Percentiles rank a stretch among this genome's conserved stretches.
These are phyloP conservation scores for Mionectes macconnelli DNA, from an alignment of 2,113 vertebrate species.

Conservation along the genomic window DNA sequence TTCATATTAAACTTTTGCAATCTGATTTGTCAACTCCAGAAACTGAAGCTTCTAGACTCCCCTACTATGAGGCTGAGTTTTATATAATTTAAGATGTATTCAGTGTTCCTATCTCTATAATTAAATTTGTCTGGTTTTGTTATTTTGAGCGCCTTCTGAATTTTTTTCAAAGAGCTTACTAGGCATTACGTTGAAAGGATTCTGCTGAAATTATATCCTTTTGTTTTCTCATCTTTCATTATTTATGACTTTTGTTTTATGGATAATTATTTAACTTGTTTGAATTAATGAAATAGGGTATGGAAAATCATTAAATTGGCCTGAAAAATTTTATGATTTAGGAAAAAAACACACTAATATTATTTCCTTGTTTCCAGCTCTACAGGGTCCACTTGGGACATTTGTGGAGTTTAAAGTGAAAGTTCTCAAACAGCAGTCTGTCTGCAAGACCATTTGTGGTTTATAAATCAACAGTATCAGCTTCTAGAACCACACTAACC, in stretches of 20 bases:
- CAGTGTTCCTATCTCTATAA: not conserved
- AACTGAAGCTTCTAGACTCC: not conserved
- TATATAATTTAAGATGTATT: not conserved
- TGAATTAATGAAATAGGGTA: not conserved
- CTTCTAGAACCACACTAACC: not conserved
- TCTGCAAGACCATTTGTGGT: not conserved
- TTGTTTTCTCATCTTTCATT: not conserved
- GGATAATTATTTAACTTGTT: not conserved
- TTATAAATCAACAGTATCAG: not conserved
- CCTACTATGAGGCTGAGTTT: not conserved
- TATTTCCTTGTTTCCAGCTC: not conserved
- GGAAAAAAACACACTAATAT: not conserved
- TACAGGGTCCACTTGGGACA: not conserved
- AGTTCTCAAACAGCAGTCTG: not conserved
- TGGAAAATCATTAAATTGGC: not conserved
- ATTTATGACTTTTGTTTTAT: not conserved
- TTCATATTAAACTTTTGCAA: not conserved
- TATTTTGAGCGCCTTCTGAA: not conserved
- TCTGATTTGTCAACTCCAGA: conserved; percentile 1
- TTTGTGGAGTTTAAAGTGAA: not conserved
- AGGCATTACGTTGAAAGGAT: not conserved
- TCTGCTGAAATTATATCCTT: not conserved
- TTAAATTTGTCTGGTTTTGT: conserved; percentile 18
- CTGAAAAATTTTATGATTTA: not conserved
- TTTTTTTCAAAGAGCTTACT: conserved; percentile 5